These are phyloP conservation scores for Dicrurus megarhynchus DNA, from an alignment of 2,113 vertebrate species.

Conservation along the genomic window DNA sequence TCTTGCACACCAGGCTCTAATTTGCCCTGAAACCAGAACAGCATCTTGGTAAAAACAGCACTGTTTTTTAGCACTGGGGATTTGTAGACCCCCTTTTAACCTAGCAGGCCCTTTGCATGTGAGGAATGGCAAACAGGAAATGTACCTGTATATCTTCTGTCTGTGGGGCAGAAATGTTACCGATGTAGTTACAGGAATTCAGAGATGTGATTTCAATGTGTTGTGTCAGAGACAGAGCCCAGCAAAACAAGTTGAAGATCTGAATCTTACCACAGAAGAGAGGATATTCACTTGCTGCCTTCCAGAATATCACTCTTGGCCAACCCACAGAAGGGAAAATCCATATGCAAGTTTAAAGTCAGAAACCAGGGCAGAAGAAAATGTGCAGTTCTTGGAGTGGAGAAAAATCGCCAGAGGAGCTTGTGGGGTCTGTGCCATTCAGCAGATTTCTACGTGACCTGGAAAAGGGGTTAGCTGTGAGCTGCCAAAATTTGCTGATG, in stretches of 20 bases:
- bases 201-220: not conserved
- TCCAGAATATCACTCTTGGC: not conserved
- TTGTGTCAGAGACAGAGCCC: not conserved
- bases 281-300: not conserved
- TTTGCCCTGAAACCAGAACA: not conserved
- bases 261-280: not conserved
- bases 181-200: not conserved
- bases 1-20: not conserved
- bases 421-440: not conserved
- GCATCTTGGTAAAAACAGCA: not conserved
- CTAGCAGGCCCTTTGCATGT: not conserved
- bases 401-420: not conserved
- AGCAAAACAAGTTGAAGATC: not conserved
- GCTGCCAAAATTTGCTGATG: not conserved
- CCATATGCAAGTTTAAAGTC: not conserved
- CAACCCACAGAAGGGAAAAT: not conserved
- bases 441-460: not conserved
- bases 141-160: not conserved
- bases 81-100: not conserved
- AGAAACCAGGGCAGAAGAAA: not conserved
- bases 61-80: not conserved
- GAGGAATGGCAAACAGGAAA: not conserved
- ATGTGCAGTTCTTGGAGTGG: rapidly evolving
- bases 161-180: not conserved
- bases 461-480: not conserved